Conservation (phyloP, 2,888 invertebrate species). For the Melanostoma scalare region DNA sequence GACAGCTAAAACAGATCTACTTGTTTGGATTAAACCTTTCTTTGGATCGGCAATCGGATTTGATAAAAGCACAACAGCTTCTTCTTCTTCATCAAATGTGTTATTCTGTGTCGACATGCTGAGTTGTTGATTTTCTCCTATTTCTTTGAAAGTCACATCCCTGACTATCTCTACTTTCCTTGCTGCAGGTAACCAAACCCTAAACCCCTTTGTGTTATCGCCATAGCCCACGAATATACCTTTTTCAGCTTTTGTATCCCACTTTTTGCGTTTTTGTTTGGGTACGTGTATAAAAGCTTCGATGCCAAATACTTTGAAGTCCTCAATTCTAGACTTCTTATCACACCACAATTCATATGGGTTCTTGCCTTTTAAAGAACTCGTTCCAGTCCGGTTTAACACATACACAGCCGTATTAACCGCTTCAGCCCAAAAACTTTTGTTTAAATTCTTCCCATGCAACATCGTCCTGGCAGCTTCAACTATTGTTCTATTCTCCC, state of each 20-base stretch:
- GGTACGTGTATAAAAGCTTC: conserved; percentile 39
- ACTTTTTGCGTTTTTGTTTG: conserved; percentile 50
- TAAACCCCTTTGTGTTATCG: conserved; percentile 45
- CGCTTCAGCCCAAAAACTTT: conserved; percentile 79
- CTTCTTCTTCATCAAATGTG: not conserved
- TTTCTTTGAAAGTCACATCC: conserved; percentile 46
- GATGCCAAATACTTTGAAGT: conserved; percentile 41
- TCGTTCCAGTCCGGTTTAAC: conserved; percentile 76
- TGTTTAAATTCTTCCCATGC: conserved; percentile 62
- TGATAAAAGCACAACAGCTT: not conserved
- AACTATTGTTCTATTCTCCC: conserved; percentile 77
- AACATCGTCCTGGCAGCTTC: conserved; percentile 75
- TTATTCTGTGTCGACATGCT: not conserved
- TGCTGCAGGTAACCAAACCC: conserved; percentile 36
- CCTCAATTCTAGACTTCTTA: conserved; percentile 7
- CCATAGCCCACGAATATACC: conserved; percentile 51
- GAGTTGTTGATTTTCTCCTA: not conserved
- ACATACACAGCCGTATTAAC: conserved; percentile 77
- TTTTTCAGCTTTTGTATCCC: conserved; percentile 35
- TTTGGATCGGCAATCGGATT: not conserved
- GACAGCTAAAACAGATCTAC: not conserved
- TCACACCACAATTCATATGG: conserved; percentile 74
- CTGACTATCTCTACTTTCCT: conserved; percentile 42
- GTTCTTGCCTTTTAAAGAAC: conserved; percentile 67
- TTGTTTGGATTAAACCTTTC: not conserved